phyloP scores from a whole-genome alignment of 2,888 invertebrate species.

The Melanargia galathea region DNA sequence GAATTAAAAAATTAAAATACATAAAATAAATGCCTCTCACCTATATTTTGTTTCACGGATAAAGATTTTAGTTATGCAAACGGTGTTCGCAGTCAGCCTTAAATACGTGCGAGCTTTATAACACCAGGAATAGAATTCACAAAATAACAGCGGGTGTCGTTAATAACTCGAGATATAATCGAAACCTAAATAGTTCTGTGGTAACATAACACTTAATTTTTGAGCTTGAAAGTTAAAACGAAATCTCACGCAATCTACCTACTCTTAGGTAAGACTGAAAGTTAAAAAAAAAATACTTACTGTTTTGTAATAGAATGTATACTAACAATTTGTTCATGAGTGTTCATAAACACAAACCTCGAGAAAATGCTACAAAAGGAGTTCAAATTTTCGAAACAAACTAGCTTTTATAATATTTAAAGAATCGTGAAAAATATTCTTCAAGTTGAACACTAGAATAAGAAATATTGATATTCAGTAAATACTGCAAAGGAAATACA shows the following conservation, averaged over 20 bases:
- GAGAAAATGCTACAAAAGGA: background rate
- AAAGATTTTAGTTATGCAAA: too few relatives aligned
- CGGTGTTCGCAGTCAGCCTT: too few relatives aligned
- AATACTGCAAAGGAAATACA: constrained; percentile 18
- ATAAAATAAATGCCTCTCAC: background rate
- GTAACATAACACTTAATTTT: background rate
- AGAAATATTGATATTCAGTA: constrained; percentile 18
- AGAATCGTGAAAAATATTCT: constrained; percentile 1
- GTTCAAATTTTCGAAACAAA: background rate
- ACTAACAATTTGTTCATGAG: background rate
- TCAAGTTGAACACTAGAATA: constrained; percentile 16
- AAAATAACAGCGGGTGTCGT: background rate
- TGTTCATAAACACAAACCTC: background rate
- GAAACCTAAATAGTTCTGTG: background rate
- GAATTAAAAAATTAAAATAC: background rate
- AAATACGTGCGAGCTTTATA: background rate
- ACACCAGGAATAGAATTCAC: background rate
- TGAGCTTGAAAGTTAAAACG: background rate
- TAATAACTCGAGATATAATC: background rate
- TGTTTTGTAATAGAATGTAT: background rate
- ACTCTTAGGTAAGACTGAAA: too few relatives aligned
- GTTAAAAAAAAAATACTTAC: background rate
- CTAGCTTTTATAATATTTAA: background rate
- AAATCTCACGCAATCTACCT: background rate
- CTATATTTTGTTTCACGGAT: background rate